phyloP scores from a whole-genome alignment of 53 echinoderm and acorn worm species.

The Paracentrotus lividus region DNA sequence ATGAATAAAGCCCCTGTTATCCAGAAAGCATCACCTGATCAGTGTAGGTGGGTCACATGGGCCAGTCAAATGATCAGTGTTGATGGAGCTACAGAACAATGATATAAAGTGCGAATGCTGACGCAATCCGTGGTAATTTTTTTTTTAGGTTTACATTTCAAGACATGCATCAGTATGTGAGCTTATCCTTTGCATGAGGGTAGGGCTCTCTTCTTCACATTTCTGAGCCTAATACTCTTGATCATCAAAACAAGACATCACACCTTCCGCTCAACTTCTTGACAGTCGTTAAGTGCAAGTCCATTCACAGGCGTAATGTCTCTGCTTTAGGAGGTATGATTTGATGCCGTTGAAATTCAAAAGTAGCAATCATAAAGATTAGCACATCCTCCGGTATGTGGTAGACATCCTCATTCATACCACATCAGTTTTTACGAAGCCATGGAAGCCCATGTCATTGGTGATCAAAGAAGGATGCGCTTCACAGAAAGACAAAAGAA shows the following conservation, averaged over 20 bases:
- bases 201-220: background rate
- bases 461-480: background rate
- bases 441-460: background rate
- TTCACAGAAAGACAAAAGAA: background rate
- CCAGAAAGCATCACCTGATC: background rate
- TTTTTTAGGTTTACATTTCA: background rate
- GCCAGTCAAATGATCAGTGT: background rate
- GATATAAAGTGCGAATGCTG: background rate
- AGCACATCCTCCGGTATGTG: background rate
- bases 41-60: background rate
- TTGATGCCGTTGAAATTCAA: background rate
- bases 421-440: background rate
- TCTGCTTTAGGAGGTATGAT: background rate
- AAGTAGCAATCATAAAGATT: background rate
- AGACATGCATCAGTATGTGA: background rate
- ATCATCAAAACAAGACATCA: background rate
- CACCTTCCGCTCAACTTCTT: background rate
- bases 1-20: background rate
- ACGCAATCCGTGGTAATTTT: background rate
- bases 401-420: background rate
- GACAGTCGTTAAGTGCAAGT: background rate
- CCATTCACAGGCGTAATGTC: background rate
- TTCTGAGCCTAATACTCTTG: background rate
- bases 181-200: background rate
- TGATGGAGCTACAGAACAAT: background rate